Percentiles rank a stretch among this genome's conserved stretches.
Evolutionary conservation across 37 sponge, comb jelly and placozoan genomes (phyloP).

Genomic region (Theonella swinhoei): DNA sequence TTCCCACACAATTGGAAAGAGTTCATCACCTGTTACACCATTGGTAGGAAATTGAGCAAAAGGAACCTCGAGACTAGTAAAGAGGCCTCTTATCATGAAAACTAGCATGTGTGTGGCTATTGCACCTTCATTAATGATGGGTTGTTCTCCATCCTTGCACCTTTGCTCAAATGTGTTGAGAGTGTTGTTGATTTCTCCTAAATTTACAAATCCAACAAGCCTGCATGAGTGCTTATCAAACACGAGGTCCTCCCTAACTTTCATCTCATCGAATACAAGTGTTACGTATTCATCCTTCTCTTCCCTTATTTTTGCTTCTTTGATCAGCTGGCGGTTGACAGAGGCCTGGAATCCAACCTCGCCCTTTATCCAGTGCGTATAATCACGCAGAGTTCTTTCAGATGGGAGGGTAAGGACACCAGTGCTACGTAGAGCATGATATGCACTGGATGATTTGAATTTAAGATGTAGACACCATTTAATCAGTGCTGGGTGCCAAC

Average conservation of each 20-base stretch:
- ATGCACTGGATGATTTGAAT: background rate
- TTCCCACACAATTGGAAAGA: constrained; percentile 47
- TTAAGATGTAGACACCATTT: constrained; percentile 61
- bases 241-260: no score
- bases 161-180: no score
- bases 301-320: constrained; percentile 31
- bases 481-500: constrained; percentile 59
- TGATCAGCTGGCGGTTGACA: no score
- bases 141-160: no score
- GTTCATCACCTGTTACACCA: constrained; percentile 5
- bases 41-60: constrained; percentile 41
- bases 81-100: constrained; percentile 32
- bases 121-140: no score
- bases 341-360: background rate
- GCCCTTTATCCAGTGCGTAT: constrained; percentile 15
- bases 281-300: constrained; percentile 30
- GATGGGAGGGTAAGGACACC: constrained; percentile 30
- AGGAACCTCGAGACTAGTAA: constrained; percentile 14
- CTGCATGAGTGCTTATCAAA: constrained; percentile 40
- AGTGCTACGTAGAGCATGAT: background rate
- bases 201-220: constrained; percentile 38
- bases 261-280: constrained; percentile 36
- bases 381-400: constrained; percentile 39
- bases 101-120: constrained; percentile 27
- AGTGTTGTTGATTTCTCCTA: constrained; percentile 34